Evolutionary conservation across 2,113 vertebrate genomes (phyloP), one percentile per base, ranked within the genome.

Genomic region (Dolichotis patagonum): DNA sequence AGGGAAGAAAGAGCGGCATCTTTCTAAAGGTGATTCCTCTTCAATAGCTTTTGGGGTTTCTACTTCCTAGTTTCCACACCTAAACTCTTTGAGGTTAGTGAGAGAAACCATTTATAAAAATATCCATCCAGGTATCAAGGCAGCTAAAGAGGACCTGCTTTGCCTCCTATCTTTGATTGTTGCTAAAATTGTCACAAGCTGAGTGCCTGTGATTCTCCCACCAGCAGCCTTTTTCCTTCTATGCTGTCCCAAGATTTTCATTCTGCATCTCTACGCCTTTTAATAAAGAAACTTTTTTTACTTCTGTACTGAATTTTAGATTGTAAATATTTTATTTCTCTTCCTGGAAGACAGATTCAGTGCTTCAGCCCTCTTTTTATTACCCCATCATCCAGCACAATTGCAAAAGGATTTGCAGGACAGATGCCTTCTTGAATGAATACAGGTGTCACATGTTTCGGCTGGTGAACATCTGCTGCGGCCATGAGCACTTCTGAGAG

Each of bases 11-110:
- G 85, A 87, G 58, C 65, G 69, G 73, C 9, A 1, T 65, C 73
- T 65, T 69, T 95, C 90, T 82, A 46, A 56, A 86, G 83, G 85
- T 43, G 63, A 49, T 62, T 82, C 54, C 89, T 90, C 56, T 62
- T 65, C 26, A 43, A 43, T 26, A 52, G 94, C 73, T 77, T 88
- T 56, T 63, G 67, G 84, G 81, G n/a, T 73, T 75, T 32, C 54
- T 7, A 35, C 30, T 63, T 73, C 14, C 69, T 24, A 26, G 49
- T 54, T 67, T 88, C 81, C 20, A 41, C 54, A 38, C 14, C 28
- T 10, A 5, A 0, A 9, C 56, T 52, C 69, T 81, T 75, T 43
- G 58, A 80, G 78, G n/a, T 7, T 24, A 85, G 32, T 10, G 35
- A 54, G 14, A 46, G 22, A 54, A 54, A 20, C 22, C 28, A 11